Conservation (phyloP, 2,797 vertebrate genomes). For the Spinus pinus region DNA sequence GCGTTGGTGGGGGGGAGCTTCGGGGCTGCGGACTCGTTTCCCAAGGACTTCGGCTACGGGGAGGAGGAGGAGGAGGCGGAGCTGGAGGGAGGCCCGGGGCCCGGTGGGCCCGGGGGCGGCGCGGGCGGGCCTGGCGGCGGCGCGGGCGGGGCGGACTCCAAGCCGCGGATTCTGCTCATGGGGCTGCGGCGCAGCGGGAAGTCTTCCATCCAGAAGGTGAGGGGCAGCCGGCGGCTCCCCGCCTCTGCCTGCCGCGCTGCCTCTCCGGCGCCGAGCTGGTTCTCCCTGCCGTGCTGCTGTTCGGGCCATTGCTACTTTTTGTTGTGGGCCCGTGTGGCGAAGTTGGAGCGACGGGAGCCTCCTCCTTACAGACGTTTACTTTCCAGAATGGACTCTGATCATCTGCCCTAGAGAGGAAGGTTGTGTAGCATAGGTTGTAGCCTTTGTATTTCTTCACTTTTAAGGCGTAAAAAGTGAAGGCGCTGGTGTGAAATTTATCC, state of each 20-base stretch:
- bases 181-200: slow-evolving; percentile 95
- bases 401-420: not conserved
- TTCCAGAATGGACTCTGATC: not conserved
- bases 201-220: slow-evolving; percentile 98
- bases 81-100: slow-evolving; percentile 79
- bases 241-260: not conserved
- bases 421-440: not conserved
- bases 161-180: slow-evolving; percentile 95
- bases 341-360: not conserved
- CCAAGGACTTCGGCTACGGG: slow-evolving; percentile 97
- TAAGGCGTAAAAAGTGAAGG: not conserved
- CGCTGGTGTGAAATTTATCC: rapidly evolving
- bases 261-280: not conserved
- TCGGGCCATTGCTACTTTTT: not conserved
- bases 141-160: slow-evolving; percentile 84
- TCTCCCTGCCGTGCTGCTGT: not conserved
- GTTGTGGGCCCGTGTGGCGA: not conserved
- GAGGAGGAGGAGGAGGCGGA: slow-evolving; percentile 89
- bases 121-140: slow-evolving; percentile 57
- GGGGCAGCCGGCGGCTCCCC: not conserved
- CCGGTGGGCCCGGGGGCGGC: slow-evolving; percentile 12
- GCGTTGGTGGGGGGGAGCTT: slow-evolving; percentile 87
- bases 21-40: slow-evolving; percentile 91
- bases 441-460: not conserved
- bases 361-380: not conserved